Evolutionary conservation across 2,888 invertebrate species (phyloP), one percentile per base, ranked within the genome.

Genomic region (Atethmia centrago): DNA sequence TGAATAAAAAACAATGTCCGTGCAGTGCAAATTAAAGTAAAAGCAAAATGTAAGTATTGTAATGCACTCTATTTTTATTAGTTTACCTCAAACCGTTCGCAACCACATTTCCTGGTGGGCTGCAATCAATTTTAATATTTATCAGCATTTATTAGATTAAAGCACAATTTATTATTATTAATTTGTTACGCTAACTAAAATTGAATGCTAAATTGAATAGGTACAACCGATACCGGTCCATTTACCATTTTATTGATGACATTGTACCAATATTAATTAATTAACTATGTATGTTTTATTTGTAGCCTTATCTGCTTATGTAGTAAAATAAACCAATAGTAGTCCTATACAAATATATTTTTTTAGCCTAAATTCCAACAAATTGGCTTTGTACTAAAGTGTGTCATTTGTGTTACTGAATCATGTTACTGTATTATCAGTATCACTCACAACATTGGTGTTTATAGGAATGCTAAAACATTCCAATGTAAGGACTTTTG

Each of bases 51-150:
- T 70, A 74, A 72, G 62, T 74, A 69, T 68, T 69, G 3, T 66
- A 71, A 82, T 83, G 70, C 86, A 91, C 85, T 88, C 84, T 84
- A 88, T 73, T 74, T 74, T 56, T 75, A 76, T 71, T 63, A 81
- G 66, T 79, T 94, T 95, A 96, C 96, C 96, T 96, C 93, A 89
- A 87, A 85, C 90, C 92, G 88, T 92, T 92, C 87, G 90, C 90
- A 90, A 92, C 88, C 86, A 94, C 93, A 89, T 93, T 92, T 92
- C 95, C 94, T 79, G 94, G 94, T 86, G 93, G 92, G 93, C 96
- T 96, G 95, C 84, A 93, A 95, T 93, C 87, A 92, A 92, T 86
- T 64, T 81, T 77, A 84, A 72, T 65, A 65, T 82, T 75, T 77
- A 83, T 87, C 79, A 85, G 70, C 62, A 76, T 78, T 16, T 64